phyloP scores from a whole-genome alignment of 2,797 vertebrate genomes.

The Atherinosoma microstoma region DNA sequence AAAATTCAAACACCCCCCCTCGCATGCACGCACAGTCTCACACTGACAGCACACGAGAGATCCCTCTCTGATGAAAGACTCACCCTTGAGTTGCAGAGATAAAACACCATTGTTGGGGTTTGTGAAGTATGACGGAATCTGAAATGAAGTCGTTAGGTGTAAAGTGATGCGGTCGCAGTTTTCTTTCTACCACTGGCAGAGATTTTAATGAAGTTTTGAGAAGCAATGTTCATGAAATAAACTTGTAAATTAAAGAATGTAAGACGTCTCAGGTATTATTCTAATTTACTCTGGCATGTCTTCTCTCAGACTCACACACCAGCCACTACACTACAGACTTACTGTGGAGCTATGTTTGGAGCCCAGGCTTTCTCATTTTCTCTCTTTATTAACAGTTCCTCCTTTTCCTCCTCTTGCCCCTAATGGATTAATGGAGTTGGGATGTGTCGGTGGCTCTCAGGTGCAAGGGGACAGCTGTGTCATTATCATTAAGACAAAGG shows the following conservation, averaged over 20 bases:
- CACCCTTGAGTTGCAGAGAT: constrained; percentile 47
- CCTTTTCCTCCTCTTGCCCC: constrained; percentile 23
- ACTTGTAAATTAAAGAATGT: constrained; percentile 34
- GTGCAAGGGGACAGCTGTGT: constrained; percentile 57
- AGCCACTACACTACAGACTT: constrained; percentile 22
- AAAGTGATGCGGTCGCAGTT: constrained; percentile 10
- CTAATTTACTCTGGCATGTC: background rate
- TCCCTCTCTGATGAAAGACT: constrained; percentile 49
- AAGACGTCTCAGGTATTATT: constrained; percentile 10
- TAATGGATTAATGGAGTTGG: constrained; percentile 62
- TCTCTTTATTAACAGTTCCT: constrained; percentile 15
- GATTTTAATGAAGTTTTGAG: constrained; percentile 20
- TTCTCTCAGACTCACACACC: constrained; percentile 9
- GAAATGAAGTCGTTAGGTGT: constrained; percentile 14
- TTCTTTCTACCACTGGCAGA: background rate
- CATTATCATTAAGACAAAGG: constrained; percentile 66
- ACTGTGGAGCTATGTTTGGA: constrained; percentile 16
- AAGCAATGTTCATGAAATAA: constrained; percentile 24
- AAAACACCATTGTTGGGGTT: constrained; percentile 50
- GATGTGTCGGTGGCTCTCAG: constrained; percentile 48
- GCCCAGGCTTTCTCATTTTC: constrained; percentile 1
- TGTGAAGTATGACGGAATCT: constrained; percentile 25
- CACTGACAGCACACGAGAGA: constrained; percentile 28
- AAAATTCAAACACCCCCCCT: constrained; percentile 28
- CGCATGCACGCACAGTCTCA: background rate